Evolutionary conservation across 1,140 invertebrate species (phyloP).

Genomic region (Drosophila rhopaloa): DNA sequence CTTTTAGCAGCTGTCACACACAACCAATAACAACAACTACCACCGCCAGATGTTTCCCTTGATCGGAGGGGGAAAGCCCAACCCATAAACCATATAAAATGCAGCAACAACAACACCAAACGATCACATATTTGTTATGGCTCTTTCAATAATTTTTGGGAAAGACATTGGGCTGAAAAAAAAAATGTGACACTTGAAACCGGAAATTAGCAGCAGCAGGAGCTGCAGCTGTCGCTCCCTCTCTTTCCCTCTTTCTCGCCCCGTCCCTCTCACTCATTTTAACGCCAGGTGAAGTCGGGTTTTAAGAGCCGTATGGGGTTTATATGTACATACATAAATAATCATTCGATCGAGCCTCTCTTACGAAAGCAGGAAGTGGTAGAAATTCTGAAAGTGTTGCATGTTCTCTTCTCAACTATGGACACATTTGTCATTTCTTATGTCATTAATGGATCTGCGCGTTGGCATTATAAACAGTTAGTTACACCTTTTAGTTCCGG

Average conservation of each 20-base stretch:
- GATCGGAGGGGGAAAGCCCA: slow-evolving; percentile 41
- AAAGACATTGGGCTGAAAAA: slow-evolving; percentile 10
- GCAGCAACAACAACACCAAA: slow-evolving; percentile 27
- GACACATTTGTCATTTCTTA: slow-evolving; percentile 29
- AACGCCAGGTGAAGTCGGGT: slow-evolving; percentile 21
- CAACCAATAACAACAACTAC: slow-evolving; percentile 16
- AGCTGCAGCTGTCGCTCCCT: slow-evolving; percentile 64
- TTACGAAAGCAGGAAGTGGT: slow-evolving; percentile 32
- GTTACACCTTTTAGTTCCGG: slow-evolving; percentile 51
- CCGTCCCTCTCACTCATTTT: not conserved
- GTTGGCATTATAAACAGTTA: slow-evolving; percentile 26
- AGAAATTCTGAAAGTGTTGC: slow-evolving; percentile 4
- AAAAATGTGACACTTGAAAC: slow-evolving; percentile 78
- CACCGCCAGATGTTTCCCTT: slow-evolving; percentile 69
- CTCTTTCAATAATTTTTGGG: slow-evolving; percentile 73
- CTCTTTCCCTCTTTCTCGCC: slow-evolving; percentile 15
- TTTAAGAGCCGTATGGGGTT: not conserved
- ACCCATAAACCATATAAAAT: slow-evolving; percentile 74
- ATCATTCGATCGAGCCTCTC: slow-evolving; percentile 5
- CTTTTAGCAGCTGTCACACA: slow-evolving; percentile 71
- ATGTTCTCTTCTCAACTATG: slow-evolving; percentile 9
- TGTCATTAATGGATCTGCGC: slow-evolving; percentile 17
- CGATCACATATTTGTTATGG: slow-evolving; percentile 67
- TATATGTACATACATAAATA: not conserved
- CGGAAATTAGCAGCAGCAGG: slow-evolving; percentile 72